Evolutionary conservation across 2,113 vertebrate species (phyloP).

Genomic region (Chloropsis cyanopogon): DNA sequence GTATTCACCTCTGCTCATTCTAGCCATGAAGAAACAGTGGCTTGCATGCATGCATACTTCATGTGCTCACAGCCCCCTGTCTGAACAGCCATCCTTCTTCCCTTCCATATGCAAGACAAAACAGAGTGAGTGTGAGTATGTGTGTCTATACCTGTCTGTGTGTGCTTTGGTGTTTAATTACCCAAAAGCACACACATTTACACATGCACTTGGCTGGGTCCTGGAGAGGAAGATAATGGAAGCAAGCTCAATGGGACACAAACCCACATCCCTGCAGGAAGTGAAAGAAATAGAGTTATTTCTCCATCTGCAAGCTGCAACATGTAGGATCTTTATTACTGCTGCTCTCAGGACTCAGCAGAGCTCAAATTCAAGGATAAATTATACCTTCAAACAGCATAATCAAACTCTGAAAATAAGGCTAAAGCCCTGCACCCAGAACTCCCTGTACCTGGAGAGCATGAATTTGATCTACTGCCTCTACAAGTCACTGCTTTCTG

Average conservation of each 20-base stretch:
- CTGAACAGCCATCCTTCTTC: neutral
- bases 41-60: neutral
- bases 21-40: neutral
- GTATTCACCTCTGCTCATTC: neutral
- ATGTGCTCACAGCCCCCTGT: neutral
- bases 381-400: neutral
- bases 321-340: neutral
- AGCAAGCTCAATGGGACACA: neutral
- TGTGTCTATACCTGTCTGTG: neutral
- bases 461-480: neutral
- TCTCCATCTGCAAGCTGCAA: neutral
- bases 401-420: neutral
- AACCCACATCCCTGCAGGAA: neutral
- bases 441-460: neutral
- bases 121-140: accelerated
- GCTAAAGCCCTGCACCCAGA: neutral
- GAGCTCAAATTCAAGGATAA: neutral
- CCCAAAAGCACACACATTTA: neutral
- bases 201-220: neutral
- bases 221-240: neutral
- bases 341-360: neutral
- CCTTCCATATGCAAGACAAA: neutral
- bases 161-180: neutral
- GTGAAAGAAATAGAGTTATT: neutral
- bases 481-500: neutral